Percentiles rank a stretch among this genome's conserved stretches.
phyloP scores from a whole-genome alignment of 2,113 vertebrate genomes.

The Poecilia latipinna region DNA sequence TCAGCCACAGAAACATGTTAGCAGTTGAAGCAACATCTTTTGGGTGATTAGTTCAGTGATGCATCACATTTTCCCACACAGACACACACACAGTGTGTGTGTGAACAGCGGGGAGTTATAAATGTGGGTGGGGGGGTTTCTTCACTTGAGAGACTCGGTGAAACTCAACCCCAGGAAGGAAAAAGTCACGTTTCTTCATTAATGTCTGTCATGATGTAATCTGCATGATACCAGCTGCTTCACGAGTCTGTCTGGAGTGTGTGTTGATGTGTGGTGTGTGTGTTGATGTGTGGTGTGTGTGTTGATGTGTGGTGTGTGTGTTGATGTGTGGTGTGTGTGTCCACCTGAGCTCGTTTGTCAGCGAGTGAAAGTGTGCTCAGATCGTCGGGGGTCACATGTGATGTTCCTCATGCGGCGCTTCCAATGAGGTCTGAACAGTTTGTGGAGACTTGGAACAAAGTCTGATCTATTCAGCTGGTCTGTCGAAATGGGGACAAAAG shows the following conservation, averaged over 20 bases:
- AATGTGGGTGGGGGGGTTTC: background rate
- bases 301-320: background rate
- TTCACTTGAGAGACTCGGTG: conserved; percentile 9
- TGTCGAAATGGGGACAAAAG: too few relatives aligned
- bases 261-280: conserved; percentile 15
- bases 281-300: conserved; percentile 7
- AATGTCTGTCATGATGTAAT: conserved; percentile 29
- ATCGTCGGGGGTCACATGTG: background rate
- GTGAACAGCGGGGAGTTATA: background rate
- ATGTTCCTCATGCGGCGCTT: background rate
- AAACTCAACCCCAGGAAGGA: conserved; percentile 15
- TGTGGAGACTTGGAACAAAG: background rate
- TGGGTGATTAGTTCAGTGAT: background rate
- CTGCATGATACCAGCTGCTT: conserved; percentile 1
- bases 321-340: conserved; percentile 16
- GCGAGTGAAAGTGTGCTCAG: background rate
- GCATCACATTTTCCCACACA: background rate
- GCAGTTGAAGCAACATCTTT: background rate
- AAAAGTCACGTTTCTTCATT: conserved; percentile 13
- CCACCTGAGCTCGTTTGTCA: background rate
- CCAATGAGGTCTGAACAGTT: background rate
- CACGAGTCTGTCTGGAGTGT: background rate
- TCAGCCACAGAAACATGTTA: conserved; percentile 5
- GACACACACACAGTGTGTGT: background rate
- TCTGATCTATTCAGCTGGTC: too few relatives aligned